Evolutionary conservation across 2,888 invertebrate species (phyloP).

Genomic region (Pterobdella sp.): DNA sequence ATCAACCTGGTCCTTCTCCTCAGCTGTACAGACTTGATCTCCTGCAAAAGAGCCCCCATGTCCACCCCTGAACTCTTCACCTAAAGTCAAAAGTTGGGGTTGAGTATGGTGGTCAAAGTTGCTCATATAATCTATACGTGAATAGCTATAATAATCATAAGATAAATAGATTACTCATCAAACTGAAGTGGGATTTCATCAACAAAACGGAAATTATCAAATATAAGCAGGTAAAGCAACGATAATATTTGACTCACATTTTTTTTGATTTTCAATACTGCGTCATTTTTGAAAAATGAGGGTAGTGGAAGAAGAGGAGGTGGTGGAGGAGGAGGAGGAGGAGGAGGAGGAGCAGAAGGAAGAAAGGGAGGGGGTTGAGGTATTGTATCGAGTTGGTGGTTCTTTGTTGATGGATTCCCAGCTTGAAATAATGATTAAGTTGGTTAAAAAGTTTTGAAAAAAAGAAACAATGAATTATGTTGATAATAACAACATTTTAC

Average conservation of each 20-base stretch:
- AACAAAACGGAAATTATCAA: neutral
- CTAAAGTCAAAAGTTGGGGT: neutral
- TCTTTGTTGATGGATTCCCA: neutral
- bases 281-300: neutral
- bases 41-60: neutral
- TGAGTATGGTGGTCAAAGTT: neutral
- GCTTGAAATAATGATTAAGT: neutral
- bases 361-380: neutral
- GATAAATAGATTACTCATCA: too few relatives aligned
- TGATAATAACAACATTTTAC: neutral
- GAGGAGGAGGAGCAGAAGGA: slow-evolving; percentile 15
- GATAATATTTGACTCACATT: neutral
- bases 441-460: neutral
- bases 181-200: too few relatives aligned
- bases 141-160: too few relatives aligned
- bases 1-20: neutral
- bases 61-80: neutral
- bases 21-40: slow-evolving; percentile 9
- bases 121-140: too few relatives aligned
- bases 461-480: neutral
- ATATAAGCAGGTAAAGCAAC: neutral
- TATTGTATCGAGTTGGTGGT: neutral
- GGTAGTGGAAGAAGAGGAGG: neutral
- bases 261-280: neutral
- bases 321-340: slow-evolving; percentile 5